These are phyloP conservation scores for Volucella inanis DNA, from an alignment of 2,888 invertebrate species.

Conservation along the genomic window DNA sequence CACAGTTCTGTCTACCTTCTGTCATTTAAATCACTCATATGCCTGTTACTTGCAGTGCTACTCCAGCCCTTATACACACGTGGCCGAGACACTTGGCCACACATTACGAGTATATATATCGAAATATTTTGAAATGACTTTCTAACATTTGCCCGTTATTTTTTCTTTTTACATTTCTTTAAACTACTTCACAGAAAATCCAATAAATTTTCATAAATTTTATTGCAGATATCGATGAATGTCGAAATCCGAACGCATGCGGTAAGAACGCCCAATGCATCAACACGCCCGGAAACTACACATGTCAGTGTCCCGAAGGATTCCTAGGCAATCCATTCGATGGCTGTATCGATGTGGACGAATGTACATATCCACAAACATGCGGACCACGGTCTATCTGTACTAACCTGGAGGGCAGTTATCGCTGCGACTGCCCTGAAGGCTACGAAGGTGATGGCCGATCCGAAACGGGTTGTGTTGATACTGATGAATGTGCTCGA, in stretches of 20 bases:
- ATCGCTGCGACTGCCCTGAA: constrained; percentile 92
- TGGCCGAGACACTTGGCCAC: no score
- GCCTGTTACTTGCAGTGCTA: no score
- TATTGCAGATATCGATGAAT: constrained; percentile 93
- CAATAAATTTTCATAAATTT: constrained; percentile 14
- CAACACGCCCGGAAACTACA: constrained; percentile 93
- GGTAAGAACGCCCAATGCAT: constrained; percentile 91
- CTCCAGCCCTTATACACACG: no score
- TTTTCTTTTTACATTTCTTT: no score
- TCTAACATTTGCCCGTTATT: no score
- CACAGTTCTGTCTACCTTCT: no score
- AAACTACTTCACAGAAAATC: background rate
- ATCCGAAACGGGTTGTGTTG: constrained; percentile 87
- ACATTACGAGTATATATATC: no score
- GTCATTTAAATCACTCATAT: no score
- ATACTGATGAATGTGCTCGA: constrained; percentile 90
- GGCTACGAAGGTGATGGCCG: constrained; percentile 92
- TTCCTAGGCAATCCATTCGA: constrained; percentile 92
- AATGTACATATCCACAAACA: constrained; percentile 88
- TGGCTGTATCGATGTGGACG: constrained; percentile 92
- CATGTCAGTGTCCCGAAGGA: constrained; percentile 92
- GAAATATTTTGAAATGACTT: no score
- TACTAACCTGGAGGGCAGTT: constrained; percentile 90
- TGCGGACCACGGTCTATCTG: constrained; percentile 93
- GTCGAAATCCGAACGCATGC: constrained; percentile 90